A percentile compares a stretch with the other conserved stretches of the same genome.
Evolutionary conservation across 2,797 vertebrate species (phyloP).

Genomic region (Streptopelia turtur): DNA sequence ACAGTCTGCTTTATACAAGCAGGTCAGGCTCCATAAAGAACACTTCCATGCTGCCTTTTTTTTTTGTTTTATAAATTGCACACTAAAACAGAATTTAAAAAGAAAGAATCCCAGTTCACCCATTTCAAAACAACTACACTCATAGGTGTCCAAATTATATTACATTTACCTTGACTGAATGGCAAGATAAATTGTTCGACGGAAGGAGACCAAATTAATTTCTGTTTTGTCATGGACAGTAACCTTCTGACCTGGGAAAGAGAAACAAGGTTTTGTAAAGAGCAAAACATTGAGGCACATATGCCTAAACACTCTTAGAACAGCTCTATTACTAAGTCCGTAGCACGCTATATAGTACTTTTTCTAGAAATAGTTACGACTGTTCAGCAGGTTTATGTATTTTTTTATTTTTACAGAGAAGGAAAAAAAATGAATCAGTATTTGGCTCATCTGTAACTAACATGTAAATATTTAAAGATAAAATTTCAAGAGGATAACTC

Average conservation of each 20-base stretch:
- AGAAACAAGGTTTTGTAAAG: neutral
- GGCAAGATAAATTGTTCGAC: conserved; percentile 96
- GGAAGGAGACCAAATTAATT: conserved; percentile 96
- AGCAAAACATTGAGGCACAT: neutral
- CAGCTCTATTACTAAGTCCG: neutral
- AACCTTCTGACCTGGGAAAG: conserved; percentile 87
- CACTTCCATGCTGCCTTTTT: too few relatives aligned
- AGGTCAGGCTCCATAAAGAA: neutral
- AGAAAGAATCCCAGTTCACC: neutral
- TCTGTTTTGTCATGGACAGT: conserved; percentile 97
- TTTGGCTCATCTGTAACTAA: neutral
- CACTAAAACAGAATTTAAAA: neutral
- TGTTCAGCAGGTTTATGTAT: neutral
- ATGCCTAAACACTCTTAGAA: neutral
- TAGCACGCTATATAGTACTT: neutral
- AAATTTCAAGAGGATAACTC: neutral
- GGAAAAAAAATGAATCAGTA: neutral
- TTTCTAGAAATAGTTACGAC: neutral
- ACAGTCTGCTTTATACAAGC: neutral
- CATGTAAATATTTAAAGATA: neutral
- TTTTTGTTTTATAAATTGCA: neutral
- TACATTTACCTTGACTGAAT: conserved; percentile 93
- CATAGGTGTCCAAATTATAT: neutral
- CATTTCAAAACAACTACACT: neutral
- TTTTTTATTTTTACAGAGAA: neutral